A percentile compares a stretch with the other conserved stretches of the same genome.
Conservation (phyloP, 2,888 invertebrate genomes). For the Diabrotica balteata region DNA sequence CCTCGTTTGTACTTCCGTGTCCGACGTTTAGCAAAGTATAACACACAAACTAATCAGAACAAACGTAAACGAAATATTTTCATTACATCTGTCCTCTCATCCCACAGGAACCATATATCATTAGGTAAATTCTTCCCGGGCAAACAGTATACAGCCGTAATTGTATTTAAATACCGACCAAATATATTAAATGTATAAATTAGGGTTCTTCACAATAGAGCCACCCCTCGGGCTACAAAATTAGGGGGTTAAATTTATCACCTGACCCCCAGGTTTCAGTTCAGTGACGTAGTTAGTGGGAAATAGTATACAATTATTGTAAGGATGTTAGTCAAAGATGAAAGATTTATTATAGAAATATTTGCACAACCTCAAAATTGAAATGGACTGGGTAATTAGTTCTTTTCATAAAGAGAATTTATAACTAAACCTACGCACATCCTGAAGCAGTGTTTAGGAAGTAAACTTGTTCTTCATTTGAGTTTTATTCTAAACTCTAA, state of each 20-base stretch:
- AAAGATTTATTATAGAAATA: too few relatives aligned
- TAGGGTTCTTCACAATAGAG: slow-evolving; percentile 47
- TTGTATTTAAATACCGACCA: slow-evolving; percentile 48
- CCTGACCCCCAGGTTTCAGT: slow-evolving; percentile 44
- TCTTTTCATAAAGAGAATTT: too few relatives aligned
- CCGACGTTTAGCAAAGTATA: slow-evolving; percentile 1
- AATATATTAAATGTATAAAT: slow-evolving; percentile 49
- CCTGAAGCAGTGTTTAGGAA: too few relatives aligned
- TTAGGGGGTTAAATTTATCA: slow-evolving; percentile 51
- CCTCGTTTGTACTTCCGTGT: not conserved
- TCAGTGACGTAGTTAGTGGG: slow-evolving; percentile 14
- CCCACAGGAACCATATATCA: slow-evolving; percentile 28
- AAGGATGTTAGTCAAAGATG: too few relatives aligned
- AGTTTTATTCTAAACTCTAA: too few relatives aligned
- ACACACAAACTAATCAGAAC: slow-evolving; percentile 21
- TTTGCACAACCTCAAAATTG: too few relatives aligned
- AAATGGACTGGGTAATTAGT: too few relatives aligned
- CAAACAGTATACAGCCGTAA: slow-evolving; percentile 37
- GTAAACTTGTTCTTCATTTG: too few relatives aligned
- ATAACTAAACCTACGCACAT: too few relatives aligned
- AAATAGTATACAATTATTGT: not conserved
- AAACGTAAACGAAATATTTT: slow-evolving; percentile 28
- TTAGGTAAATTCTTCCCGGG: slow-evolving; percentile 28
- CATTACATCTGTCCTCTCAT: slow-evolving; percentile 32
- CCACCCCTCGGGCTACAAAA: slow-evolving; percentile 44